Conservation (phyloP, 23 tunicate genomes). For the Ciona savignyi region DNA sequence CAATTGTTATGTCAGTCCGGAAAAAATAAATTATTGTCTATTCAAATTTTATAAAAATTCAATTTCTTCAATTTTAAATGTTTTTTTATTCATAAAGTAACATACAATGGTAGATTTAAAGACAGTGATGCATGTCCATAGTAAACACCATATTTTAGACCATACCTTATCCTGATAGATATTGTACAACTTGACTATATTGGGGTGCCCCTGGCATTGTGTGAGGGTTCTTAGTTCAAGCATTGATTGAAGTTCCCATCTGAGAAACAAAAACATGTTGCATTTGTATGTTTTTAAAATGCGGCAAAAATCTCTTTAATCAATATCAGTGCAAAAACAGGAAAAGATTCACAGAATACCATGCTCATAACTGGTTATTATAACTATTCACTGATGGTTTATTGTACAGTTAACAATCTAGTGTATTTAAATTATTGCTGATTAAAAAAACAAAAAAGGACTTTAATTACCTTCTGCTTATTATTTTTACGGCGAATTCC, state of each 20-base stretch:
- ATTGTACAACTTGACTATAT: constrained; percentile 62
- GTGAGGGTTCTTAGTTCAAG: constrained; percentile 57
- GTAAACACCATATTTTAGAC: too few relatives aligned
- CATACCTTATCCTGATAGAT: constrained; percentile 72
- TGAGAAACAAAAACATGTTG: constrained; percentile 6
- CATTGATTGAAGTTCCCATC: constrained; percentile 58
- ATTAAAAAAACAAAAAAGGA: neutral
- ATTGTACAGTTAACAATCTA: too few relatives aligned
- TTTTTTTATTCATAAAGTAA: too few relatives aligned
- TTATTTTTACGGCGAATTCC: constrained; percentile 82
- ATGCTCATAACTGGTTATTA: neutral
- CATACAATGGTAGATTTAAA: too few relatives aligned
- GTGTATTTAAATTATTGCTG: neutral
- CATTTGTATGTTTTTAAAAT: neutral
- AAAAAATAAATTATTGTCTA: too few relatives aligned
- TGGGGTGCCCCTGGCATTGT: constrained; percentile 68
- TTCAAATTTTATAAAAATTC: too few relatives aligned
- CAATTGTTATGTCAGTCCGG: too few relatives aligned
- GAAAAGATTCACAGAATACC: neutral
- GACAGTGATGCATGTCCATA: too few relatives aligned
- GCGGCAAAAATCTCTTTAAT: constrained; percentile 1
- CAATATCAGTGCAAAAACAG: neutral
- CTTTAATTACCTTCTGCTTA: constrained; percentile 43
- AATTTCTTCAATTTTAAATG: too few relatives aligned
- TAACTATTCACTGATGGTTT: too few relatives aligned